Evolutionary conservation across 1,140 invertebrate species (phyloP), one percentile per base, ranked within the genome.

Genomic region (Phymastichus coffea): DNA sequence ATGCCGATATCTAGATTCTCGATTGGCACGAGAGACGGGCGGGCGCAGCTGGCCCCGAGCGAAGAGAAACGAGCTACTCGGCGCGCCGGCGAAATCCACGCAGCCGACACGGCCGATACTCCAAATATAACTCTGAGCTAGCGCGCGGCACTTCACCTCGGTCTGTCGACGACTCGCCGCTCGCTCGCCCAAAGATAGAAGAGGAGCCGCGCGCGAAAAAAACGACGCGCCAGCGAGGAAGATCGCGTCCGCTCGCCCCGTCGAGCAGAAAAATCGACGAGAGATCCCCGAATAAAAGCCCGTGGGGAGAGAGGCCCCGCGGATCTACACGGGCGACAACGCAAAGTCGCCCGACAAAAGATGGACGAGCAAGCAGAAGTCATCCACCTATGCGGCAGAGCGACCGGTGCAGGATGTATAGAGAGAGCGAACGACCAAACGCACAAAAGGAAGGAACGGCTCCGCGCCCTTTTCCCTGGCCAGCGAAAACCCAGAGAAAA

Each of bases 191-290:
- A 57, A 57, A 46, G 54, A 47, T 46, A 46, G 54, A 38, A 23
- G 17, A 52, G 22, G 43, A n/a, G 6, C 23, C 9, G 19, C 7
- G 48, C 10, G 20, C 35, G 15, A 15, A 33, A 53, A 43, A 19
- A 22, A 19, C 17, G 22, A 28, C 17, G 19, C 26, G 28, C 8
- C 8, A 30, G 17, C 10, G 12, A 14, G 19, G 7, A 37, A 28
- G 14, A 12, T 14, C 35, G 26, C 14, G 48, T 25, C 8, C 35
- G 9, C 41, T 19, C 2, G 17, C 4, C 30, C 51, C 46, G 47
- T 41, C 28, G 28, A 44, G 38, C 28, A 14, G 43, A 62, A 56
- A 63, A 63, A 59, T 52, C 44, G 61, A 57, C 19, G 23, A 57
- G 37, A 28, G n/a, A n/a, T n/a, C 30, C 35, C 44, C 25, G 37